Evolutionary conservation across 92 coral and sea anemone genomes (phyloP), one percentile per base, ranked within the genome.

Genomic region (Hydrozoanthus gracilis): DNA sequence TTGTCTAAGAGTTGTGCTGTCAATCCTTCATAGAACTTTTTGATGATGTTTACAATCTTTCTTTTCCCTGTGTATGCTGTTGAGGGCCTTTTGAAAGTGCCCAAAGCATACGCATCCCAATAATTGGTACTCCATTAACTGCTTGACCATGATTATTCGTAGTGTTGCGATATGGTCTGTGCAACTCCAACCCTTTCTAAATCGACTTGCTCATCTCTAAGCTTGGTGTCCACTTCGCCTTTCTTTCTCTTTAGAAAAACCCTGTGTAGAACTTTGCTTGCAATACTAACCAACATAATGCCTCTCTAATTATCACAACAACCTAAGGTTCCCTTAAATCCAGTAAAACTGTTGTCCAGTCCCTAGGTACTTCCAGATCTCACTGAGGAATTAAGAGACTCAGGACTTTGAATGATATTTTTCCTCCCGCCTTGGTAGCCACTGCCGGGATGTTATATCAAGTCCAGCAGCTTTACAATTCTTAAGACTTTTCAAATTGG

Each of bases 331-430:
- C 18, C 86, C 79, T 52, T 78, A 83, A 78, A 27, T 0, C 39
- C 73, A 68, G 71, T 56, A 87, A 71, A 87, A 62, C 86, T 51
- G 80, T 78, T 66, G 44, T 66, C 71, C 54, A 79, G 65, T 79
- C 82, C 82, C 48, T 75, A 13, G 82, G 87, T 48, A 87, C 20
- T 49, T 48, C 86, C 86, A 79, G 76, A 87, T 79, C 74, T 82
- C 15, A 74, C 79, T 87, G 16, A 76, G 69, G 49, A 79, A 84
- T 27, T 27, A 27, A 27, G 76, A 35, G 51, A 72, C 60, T 5
- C 8, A 86, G 76, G 71, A 86, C 89, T 12, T 76, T 64, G 76
- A 61, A 62, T 27, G 74, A 69, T 69, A 69, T 86, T 56, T 86
- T 64, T 86, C 70, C 73, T 58, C 16, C 64, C 15, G 15, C 64